Percentiles rank a stretch among this genome's conserved stretches.
Conservation (phyloP, 2,113 vertebrate species). For the Narcine bancroftii region DNA sequence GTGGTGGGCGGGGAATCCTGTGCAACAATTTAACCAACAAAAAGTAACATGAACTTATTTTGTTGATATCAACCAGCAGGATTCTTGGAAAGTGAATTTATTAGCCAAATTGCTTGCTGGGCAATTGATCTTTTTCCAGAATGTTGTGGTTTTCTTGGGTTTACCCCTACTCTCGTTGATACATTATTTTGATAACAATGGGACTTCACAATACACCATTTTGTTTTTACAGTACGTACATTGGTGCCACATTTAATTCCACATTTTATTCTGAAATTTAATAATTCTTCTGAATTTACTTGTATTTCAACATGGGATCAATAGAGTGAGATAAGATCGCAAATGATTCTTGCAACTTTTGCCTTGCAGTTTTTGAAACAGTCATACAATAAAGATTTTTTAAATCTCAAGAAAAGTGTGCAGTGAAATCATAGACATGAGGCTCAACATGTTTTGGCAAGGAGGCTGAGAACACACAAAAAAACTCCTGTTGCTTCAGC, state of each 20-base stretch:
- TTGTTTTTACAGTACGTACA: neutral
- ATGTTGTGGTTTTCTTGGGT: neutral
- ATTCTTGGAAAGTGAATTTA: neutral
- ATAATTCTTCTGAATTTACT: neutral
- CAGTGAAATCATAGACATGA: neutral
- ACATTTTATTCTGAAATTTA: neutral
- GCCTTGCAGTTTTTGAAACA: neutral
- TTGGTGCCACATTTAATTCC: neutral
- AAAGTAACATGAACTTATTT: neutral
- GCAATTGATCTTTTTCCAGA: neutral
- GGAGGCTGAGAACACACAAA: neutral
- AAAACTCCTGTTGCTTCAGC: neutral
- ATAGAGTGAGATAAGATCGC: neutral
- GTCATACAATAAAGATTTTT: neutral
- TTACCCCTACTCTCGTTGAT: too few relatives aligned
- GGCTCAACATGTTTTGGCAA: conserved; percentile 2
- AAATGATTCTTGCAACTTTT: neutral
- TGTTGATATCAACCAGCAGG: neutral
- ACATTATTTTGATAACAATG: neutral
- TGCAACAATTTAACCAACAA: neutral
- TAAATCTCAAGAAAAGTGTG: neutral
- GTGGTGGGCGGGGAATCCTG: neutral
- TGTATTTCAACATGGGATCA: neutral
- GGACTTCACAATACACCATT: neutral
- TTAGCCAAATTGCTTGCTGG: neutral